Evolutionary conservation across 2,888 invertebrate species (phyloP), one percentile per base, ranked within the genome.

Genomic region (Labia minor): DNA sequence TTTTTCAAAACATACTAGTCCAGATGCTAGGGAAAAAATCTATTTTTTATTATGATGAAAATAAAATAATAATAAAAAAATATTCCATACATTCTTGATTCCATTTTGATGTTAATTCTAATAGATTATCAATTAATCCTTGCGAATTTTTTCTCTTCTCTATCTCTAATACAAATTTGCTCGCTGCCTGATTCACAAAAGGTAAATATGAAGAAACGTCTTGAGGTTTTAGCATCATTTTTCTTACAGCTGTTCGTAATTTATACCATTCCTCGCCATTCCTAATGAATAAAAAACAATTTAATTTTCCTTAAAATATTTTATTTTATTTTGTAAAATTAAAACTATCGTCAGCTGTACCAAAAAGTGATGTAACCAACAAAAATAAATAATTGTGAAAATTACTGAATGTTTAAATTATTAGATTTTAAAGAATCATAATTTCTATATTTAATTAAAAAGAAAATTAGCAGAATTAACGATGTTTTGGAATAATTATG

Each of bases 231-330:
- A 82, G 77, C 80, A 82, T 81, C 73, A 81, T 76, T 71, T 81
- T 79, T 69, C 81, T 80, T 8, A 81, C 78, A 1, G 80, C 80
- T 67, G 77, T 77, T 61, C 82, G 73, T 11, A 82, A 73, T 66
- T 78, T 74, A 71, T 82, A 81, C 83, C 83, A 83, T 70, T 82
- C 81, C 4, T 81, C 80, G 0, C 82, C 82, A 74, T 82, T 82
- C 62, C 82, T 82, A 71, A n/a, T 1, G 71, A 68, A 16, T 3
- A n/a, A 16, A 19, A 10, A 62, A 8, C 37, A 37, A 11, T 14
- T 11, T 14, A 11, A 37, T 37, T 14, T 16, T n/a, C 62, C n/a
- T 19, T 19, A 62, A 10, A n/a, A 62, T 19, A n/a, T n/a, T n/a
- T n/a, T n/a, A n/a, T n/a, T n/a, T n/a, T n/a, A n/a, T n/a, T n/a